Evolutionary conservation across 1,140 invertebrate genomes (phyloP).

Genomic region (Drosophila mayri): DNA sequence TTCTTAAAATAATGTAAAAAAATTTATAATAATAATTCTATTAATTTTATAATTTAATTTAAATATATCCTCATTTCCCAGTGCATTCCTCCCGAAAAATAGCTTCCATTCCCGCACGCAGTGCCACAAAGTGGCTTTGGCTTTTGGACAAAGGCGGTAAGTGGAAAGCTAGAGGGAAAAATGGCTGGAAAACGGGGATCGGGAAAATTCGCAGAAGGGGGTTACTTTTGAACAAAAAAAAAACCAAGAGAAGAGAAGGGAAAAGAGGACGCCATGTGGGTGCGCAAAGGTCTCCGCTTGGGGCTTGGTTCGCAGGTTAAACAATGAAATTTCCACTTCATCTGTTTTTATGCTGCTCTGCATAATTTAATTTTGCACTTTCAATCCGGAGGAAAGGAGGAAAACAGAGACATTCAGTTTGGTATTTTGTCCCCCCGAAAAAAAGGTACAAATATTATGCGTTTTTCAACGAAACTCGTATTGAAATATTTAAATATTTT

Average conservation of each 20-base stretch:
- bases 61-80: background rate
- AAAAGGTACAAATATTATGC: background rate
- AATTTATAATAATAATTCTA: background rate
- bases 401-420: slow-evolving; percentile 10
- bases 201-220: slow-evolving; percentile 2
- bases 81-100: slow-evolving; percentile 5
- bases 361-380: slow-evolving; percentile 82
- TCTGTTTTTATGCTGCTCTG: slow-evolving; percentile 82
- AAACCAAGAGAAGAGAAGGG: background rate
- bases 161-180: slow-evolving; percentile 7
- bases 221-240: slow-evolving; percentile 18
- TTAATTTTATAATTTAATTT: background rate
- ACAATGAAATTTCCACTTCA: slow-evolving; percentile 83
- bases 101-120: slow-evolving; percentile 20
- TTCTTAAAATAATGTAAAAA: background rate
- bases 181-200: slow-evolving; percentile 16
- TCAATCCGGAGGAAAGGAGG: slow-evolving; percentile 42
- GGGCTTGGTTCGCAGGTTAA: slow-evolving; percentile 68
- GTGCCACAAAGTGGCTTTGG: slow-evolving; percentile 54
- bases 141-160: slow-evolving; percentile 31
- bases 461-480: background rate
- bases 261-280: background rate
- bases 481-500: background rate
- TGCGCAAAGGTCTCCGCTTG: slow-evolving; percentile 12
- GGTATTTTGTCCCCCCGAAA: background rate